phyloP scores from a whole-genome alignment of 2,888 invertebrate species.

The Drosophila melanosoma region DNA sequence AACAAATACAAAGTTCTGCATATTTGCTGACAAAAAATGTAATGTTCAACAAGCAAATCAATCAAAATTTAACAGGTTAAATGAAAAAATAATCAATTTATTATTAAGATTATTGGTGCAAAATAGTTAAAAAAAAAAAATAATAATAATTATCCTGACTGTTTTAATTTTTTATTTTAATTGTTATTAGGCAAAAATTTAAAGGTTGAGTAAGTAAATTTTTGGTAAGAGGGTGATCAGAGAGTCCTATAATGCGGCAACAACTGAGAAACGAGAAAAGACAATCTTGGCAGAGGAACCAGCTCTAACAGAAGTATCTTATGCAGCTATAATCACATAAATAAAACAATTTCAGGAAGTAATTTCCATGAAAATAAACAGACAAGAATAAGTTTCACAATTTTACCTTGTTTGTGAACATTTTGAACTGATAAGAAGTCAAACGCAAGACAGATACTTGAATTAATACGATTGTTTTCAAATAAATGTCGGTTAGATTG shows the following conservation, averaged over 20 bases:
- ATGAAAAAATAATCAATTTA: neutral
- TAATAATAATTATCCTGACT: neutral
- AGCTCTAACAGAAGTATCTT: neutral
- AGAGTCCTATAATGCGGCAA: neutral
- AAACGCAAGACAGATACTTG: neutral
- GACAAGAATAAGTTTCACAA: neutral
- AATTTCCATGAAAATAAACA: neutral
- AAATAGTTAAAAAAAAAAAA: neutral
- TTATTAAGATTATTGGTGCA: neutral
- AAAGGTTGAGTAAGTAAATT: neutral
- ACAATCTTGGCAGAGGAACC: neutral
- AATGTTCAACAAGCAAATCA: neutral
- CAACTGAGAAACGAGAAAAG: neutral
- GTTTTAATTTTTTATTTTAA: neutral
- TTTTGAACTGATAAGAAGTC: neutral
- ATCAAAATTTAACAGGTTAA: neutral
- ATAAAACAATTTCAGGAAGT: neutral
- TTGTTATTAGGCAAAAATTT: neutral
- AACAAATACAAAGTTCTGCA: neutral
- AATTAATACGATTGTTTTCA: constrained; percentile 19
- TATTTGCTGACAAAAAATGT: too few relatives aligned
- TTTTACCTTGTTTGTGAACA: neutral
- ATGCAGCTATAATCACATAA: neutral
- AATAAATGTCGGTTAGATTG: constrained; percentile 43
- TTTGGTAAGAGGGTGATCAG: neutral